Evolutionary conservation across 2,113 vertebrate genomes (phyloP).

Genomic region (Turdus rufiventris): DNA sequence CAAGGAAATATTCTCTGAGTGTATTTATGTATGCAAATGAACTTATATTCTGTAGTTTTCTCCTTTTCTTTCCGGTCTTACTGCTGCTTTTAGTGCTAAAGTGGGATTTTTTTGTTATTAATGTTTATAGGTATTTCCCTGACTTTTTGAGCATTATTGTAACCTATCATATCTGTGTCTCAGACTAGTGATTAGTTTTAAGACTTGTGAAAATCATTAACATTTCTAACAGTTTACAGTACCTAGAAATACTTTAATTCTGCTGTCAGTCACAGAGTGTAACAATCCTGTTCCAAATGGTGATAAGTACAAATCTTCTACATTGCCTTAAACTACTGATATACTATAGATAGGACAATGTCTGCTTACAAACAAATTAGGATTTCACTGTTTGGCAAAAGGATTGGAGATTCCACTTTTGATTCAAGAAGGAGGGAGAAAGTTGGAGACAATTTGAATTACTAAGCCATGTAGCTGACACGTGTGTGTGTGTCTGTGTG

Average conservation of each 20-base stretch:
- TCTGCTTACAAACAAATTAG: slow-evolving; percentile 32
- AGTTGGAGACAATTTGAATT: slow-evolving; percentile 27
- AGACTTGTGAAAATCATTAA: slow-evolving; percentile 37
- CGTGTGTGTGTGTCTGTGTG: background rate
- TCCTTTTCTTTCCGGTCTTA: background rate
- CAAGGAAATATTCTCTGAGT: background rate
- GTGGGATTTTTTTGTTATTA: background rate
- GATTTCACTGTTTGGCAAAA: slow-evolving; percentile 11
- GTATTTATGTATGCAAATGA: background rate
- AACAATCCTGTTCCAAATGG: slow-evolving; percentile 54
- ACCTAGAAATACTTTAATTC: slow-evolving; percentile 52
- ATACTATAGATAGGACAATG: slow-evolving; percentile 24
- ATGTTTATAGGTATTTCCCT: background rate
- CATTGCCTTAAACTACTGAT: slow-evolving; percentile 70
- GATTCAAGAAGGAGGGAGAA: slow-evolving; percentile 8
- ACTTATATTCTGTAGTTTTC: background rate
- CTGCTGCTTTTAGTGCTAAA: background rate
- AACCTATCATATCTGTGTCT: background rate
- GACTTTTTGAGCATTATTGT: background rate
- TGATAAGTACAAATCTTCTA: slow-evolving; percentile 64
- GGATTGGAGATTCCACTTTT: slow-evolving; percentile 25
- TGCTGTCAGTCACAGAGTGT: slow-evolving; percentile 49
- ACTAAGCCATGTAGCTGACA: background rate
- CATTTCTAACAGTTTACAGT: slow-evolving; percentile 34
- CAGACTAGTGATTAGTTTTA: background rate